Conservation (phyloP, 2,113 vertebrate species). For the Limanda limanda region DNA sequence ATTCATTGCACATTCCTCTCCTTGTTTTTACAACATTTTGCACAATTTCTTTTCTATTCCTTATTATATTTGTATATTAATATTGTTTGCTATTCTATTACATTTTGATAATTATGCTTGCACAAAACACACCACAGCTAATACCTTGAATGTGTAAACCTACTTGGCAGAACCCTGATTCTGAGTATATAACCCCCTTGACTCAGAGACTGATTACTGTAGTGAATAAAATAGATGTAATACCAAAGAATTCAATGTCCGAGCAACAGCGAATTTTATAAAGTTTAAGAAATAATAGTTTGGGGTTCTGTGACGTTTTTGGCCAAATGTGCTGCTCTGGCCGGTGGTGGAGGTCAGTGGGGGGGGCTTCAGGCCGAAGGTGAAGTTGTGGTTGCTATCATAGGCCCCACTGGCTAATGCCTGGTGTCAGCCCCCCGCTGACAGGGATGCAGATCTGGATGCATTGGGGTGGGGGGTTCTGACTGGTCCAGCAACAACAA, state of each 20-base stretch:
- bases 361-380: conserved; percentile 44
- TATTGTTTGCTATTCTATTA: no score
- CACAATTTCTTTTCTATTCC: no score
- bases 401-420: conserved; percentile 70
- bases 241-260: not conserved
- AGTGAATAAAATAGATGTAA: not conserved
- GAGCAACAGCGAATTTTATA: not conserved
- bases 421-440: conserved; percentile 79
- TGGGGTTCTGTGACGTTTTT: not conserved
- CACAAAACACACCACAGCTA: no score
- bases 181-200: not conserved
- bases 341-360: conserved; percentile 26
- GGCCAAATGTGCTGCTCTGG: conserved; percentile 14
- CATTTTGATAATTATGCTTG: no score
- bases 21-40: no score
- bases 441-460: conserved; percentile 72
- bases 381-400: conserved; percentile 71
- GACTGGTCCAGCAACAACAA: conserved; percentile 67
- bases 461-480: conserved; percentile 69
- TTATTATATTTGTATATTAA: no score
- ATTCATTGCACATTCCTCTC: no score
- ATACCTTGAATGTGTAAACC: no score
- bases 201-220: not conserved
- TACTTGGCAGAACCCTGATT: no score
- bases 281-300: conserved; percentile 1